These are phyloP conservation scores for Odocoileus virginianus DNA, from an alignment of 2,113 vertebrate genomes.

Conservation along the genomic window DNA sequence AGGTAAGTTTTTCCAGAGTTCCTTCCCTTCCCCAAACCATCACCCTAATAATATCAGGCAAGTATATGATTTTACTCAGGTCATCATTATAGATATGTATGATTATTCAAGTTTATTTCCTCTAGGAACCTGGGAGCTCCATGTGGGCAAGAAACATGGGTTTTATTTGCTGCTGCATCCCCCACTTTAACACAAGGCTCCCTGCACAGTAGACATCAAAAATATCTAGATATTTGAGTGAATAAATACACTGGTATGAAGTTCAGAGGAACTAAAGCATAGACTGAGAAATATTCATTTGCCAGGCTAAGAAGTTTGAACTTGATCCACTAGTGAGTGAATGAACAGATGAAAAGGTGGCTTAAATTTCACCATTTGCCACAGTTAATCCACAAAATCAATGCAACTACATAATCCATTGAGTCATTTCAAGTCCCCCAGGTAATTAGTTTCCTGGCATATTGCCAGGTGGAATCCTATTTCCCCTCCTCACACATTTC, in stretches of 20 bases:
- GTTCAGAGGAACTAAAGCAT: not conserved
- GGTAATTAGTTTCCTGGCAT: slow-evolving; percentile 40
- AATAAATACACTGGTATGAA: not conserved
- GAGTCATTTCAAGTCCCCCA: not conserved
- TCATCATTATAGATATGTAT: not conserved
- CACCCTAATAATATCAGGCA: not conserved
- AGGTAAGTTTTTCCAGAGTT: not conserved
- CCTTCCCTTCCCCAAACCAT: not conserved
- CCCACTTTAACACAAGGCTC: not conserved
- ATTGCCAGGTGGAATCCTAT: not conserved
- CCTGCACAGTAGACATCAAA: not conserved
- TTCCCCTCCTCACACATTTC: not conserved
- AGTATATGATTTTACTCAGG: not conserved
- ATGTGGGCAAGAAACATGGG: not conserved
- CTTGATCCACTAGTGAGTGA: not conserved
- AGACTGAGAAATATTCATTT: not conserved
- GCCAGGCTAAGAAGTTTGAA: not conserved
- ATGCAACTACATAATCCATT: slow-evolving; percentile 6
- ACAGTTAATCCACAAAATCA: slow-evolving; percentile 52
- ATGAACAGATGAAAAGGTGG: slow-evolving; percentile 14
- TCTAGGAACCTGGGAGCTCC: not conserved
- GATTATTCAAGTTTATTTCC: not conserved
- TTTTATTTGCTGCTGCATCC: too few species aligned
- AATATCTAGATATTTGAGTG: not conserved
- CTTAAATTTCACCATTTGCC: slow-evolving; percentile 45